Evolutionary conservation across 2,888 invertebrate species (phyloP), one percentile per base, ranked within the genome.

Genomic region (Tipula lateralis): DNA sequence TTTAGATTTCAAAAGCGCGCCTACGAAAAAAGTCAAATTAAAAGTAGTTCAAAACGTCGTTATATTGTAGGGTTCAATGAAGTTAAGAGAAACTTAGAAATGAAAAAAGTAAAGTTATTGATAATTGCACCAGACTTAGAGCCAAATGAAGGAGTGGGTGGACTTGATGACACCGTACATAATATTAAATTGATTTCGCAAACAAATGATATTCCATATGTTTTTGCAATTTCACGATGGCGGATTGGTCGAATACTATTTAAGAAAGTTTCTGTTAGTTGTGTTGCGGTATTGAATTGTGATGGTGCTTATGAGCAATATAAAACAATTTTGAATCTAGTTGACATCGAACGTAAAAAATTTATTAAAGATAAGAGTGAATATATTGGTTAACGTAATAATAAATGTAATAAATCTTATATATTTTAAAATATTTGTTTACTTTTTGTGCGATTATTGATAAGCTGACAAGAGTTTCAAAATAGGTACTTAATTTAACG

Each of bases 81-180:
- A 88, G 91, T 92, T 0, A 90, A 91, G 83, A 92, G 92, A 85
- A 92, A 92, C 87, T 87, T 94, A n/a, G 89, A 90, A 83, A 88
- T 93, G 30, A 91, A 91, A 85, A 93, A 92, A 88, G 89, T 93
- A 0, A 92, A 92, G 87, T 88, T 93, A 85, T 88, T 94, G 6
- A 89, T 94, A 6, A 90, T 94, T 83, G 93, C 94, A 7, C 92
- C 93, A 1, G 93, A 94, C 88, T 90, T 94, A 87, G 93, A 94
- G 86, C 89, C 89, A 6, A 88, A 88, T 83, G 50, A 30, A n/a
- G 32, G 19, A 0, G n/a, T 87, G 93, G 93, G 92, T 86, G 92
- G 93, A 0, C 87, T 94, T 39, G 92, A 93, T 87, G 91, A 91
- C 44, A 91, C 91, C 0, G 89, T 94, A 80, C 88, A 89, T 19